phyloP scores from a whole-genome alignment of 2,888 invertebrate genomes.

The Odiellus spinosus region DNA sequence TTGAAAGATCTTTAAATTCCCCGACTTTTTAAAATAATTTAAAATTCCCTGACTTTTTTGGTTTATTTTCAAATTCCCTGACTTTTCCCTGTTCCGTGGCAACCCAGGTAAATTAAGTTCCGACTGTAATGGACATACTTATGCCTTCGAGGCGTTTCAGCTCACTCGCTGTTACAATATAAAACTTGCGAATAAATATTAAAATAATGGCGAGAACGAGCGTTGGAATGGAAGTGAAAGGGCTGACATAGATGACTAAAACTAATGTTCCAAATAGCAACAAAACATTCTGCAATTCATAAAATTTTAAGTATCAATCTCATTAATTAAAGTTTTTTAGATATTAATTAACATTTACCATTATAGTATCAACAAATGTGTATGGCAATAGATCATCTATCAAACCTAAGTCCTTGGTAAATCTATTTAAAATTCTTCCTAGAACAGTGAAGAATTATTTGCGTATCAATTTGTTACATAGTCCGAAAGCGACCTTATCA shows the following conservation, averaged over 20 bases:
- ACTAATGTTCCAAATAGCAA: slow-evolving; percentile 38
- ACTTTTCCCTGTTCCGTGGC: too few species aligned
- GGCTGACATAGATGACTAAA: slow-evolving; percentile 55
- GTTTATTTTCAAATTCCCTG: too few species aligned
- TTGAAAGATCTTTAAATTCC: too few species aligned
- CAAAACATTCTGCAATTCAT: slow-evolving; percentile 17
- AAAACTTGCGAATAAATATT: slow-evolving; percentile 54
- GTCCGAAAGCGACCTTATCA: too few species aligned
- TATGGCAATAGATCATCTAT: slow-evolving; percentile 18
- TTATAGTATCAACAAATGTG: slow-evolving; percentile 15
- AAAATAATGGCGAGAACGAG: slow-evolving; percentile 52
- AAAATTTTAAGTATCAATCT: too few species aligned
- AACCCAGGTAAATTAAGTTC: too few species aligned
- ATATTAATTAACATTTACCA: slow-evolving; percentile 7
- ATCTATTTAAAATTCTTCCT: slow-evolving; percentile 19
- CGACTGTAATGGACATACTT: slow-evolving; percentile 25
- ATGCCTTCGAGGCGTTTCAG: slow-evolving; percentile 43
- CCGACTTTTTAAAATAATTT: too few species aligned
- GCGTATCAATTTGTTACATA: too few species aligned
- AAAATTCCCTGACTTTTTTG: too few species aligned
- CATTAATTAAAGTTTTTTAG: too few species aligned
- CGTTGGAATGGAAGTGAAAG: slow-evolving; percentile 53
- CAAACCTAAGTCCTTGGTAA: slow-evolving; percentile 18
- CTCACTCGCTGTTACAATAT: slow-evolving; percentile 60
- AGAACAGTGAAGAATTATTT: slow-evolving; percentile 1